Base-by-base conservation (phyloP, 2,888 invertebrate species). In the Epistrophe grossulariae region DNA sequence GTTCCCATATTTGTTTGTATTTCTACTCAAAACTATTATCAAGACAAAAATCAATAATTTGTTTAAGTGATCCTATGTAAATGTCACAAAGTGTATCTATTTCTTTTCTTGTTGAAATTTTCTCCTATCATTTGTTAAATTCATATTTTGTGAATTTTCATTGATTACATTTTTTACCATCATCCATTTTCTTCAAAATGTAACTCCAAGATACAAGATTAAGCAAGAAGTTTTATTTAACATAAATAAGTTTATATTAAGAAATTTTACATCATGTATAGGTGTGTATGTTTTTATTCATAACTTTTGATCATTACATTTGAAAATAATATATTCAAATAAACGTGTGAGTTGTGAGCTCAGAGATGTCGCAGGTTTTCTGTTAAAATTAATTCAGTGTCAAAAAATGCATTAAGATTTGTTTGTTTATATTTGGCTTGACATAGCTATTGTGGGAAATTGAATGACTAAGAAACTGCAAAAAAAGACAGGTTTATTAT, bases 221-320 rank as follows among this genome's bases (percentile, higher is more conserved):
- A 48, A 5, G 64, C 15, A 64, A 48, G 31, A 64, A 45, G 45
- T 45, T 64, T 64, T 45, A n/a, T 64, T 64, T 57, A n/a, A 35
- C 31, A 57, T 57, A 17, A 31, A 28, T 45, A n/a, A 45, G 15
- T 43, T 24, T n/a, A 15, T n/a, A 4, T 62, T n/a, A 28, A 15
- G 40, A 62, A 43, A 62, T 6, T n/a, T 45, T 45, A 28, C 19
- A 28, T 45, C 4, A 5, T 45, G 15, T 45, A 38, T 11, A 11
- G 10, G 4, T 4, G 11, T 35, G 4, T 0, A 38, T 35, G 5
- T 0, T 62, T 28, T n/a, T 57, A 35, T 31, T 57, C 57, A 57
- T 57, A 57, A 35, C 5, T 57, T 57, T 15, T 31, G 6, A 35
- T 31, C 6, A 35, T 31, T 11, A 57, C 17, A 17, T 17, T n/a